A percentile compares a stretch with the other conserved stretches of the same genome.
phyloP scores from a whole-genome alignment of 2,797 vertebrate species.

The Haliaeetus albicilla region DNA sequence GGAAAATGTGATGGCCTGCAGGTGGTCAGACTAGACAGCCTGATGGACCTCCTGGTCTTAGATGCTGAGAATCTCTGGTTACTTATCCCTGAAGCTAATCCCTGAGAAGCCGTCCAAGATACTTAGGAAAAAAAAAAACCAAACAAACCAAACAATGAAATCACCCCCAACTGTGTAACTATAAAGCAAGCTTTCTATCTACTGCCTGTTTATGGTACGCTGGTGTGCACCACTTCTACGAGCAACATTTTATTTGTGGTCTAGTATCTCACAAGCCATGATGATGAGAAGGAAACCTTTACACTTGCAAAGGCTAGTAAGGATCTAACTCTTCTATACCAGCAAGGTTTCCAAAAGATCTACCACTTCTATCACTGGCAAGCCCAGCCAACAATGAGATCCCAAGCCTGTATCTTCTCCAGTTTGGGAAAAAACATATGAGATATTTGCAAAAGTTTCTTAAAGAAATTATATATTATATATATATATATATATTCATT shows the following conservation, averaged over 20 bases:
- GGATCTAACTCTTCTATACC: background rate
- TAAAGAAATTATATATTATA: background rate
- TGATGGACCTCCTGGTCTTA: background rate
- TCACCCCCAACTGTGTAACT: background rate
- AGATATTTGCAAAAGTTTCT: background rate
- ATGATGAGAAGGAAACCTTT: background rate
- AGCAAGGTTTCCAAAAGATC: background rate
- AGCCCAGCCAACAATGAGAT: background rate
- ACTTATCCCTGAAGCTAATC: background rate
- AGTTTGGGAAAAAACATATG: background rate
- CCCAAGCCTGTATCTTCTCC: background rate
- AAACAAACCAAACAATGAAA: background rate
- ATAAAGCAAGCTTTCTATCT: background rate
- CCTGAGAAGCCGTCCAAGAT: background rate
- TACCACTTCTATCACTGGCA: background rate
- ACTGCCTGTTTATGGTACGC: background rate
- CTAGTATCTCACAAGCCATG: background rate
- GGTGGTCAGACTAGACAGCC: background rate
- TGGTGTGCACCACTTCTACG: background rate
- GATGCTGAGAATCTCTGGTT: background rate
- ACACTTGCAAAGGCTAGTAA: background rate
- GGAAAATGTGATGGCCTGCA: background rate
- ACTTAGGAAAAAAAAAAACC: background rate
- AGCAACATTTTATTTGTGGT: background rate
- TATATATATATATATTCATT: background rate